Percentiles rank a stretch among this genome's conserved stretches.
These are phyloP conservation scores for Cephalotes varians DNA, from an alignment of 2,888 invertebrate genomes.

Conservation along the genomic window DNA sequence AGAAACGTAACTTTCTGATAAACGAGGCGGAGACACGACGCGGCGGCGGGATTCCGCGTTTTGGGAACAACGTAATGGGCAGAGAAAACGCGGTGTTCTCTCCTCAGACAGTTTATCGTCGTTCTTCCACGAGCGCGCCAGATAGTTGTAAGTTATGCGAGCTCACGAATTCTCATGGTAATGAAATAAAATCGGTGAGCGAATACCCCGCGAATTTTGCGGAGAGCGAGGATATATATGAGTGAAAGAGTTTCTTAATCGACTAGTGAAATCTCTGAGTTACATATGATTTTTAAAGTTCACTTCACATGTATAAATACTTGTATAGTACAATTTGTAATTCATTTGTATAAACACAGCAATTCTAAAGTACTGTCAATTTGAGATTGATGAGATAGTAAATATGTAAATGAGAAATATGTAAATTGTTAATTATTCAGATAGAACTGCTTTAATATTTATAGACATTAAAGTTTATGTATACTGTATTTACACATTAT, in stretches of 20 bases:
- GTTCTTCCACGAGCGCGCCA: conserved; percentile 27
- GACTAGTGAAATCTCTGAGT: neutral
- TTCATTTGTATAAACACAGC: too few species aligned
- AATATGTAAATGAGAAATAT: neutral
- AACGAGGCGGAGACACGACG: conserved; percentile 43
- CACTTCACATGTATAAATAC: neutral
- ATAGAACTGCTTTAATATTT: neutral
- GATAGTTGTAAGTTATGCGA: conserved; percentile 44
- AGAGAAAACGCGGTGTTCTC: conserved; percentile 37
- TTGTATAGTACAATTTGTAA: too few species aligned
- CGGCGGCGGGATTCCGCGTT: conserved; percentile 26
- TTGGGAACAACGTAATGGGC: conserved; percentile 34
- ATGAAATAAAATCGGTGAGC: conserved; percentile 42
- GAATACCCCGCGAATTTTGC: conserved; percentile 23
- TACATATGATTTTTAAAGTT: neutral
- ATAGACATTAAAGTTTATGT: neutral
- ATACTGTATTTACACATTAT: neutral
- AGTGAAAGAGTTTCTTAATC: neutral
- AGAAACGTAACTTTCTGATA: conserved; percentile 47
- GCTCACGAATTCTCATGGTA: conserved; percentile 37
- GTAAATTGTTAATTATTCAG: neutral
- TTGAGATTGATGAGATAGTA: neutral
- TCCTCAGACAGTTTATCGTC: conserved; percentile 38
- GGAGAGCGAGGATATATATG: neutral
- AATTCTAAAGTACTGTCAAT: neutral